These are phyloP conservation scores for Phortica magna DNA, from an alignment of 2,888 invertebrate genomes.

Conservation along the genomic window DNA sequence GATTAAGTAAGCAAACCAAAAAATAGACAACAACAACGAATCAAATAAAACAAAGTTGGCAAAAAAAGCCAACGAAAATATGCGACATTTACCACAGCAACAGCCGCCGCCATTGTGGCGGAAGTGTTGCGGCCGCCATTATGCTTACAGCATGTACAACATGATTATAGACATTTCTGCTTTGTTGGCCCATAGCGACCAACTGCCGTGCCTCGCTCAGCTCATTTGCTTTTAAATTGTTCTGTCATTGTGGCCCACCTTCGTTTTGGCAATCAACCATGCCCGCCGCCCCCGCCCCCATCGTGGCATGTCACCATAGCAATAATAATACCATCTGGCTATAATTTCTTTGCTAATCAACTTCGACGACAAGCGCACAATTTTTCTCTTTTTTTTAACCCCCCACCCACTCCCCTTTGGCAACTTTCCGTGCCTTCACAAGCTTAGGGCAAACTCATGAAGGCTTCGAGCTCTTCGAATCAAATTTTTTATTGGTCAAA, in stretches of 20 bases:
- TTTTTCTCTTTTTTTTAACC: neutral
- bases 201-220: neutral
- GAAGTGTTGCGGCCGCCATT: slow-evolving; percentile 20
- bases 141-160: neutral
- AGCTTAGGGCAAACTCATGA: neutral
- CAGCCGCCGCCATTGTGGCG: neutral
- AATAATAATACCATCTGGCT: neutral
- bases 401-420: too few species aligned
- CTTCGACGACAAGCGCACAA: neutral
- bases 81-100: neutral
- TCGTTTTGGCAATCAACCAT: neutral
- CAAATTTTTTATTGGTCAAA: too few species aligned
- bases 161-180: neutral
- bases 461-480: neutral
- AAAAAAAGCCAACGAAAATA: neutral
- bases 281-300: neutral
- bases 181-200: neutral
- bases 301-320: neutral
- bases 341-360: slow-evolving; percentile 19
- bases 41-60: too few species aligned
- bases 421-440: too few species aligned
- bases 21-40: too few species aligned
- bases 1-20: too few species aligned
- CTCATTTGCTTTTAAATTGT: slow-evolving; percentile 31
- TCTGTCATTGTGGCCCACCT: slow-evolving; percentile 10